These are phyloP conservation scores for Gadopsis bispinosus DNA, from an alignment of 2,797 vertebrate genomes.

Conservation along the genomic window DNA sequence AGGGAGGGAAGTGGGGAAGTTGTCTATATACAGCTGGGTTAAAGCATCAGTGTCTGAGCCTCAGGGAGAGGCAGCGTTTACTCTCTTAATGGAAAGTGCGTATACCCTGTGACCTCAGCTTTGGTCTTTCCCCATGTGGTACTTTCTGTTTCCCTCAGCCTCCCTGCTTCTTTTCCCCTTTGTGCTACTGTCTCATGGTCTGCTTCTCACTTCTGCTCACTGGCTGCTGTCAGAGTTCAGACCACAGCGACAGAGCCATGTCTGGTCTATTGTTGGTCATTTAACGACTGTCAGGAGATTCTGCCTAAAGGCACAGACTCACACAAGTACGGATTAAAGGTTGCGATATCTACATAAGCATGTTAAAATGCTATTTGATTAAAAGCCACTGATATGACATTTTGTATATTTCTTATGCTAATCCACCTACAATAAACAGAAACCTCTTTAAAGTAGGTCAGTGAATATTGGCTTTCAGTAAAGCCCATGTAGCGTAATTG, in stretches of 20 bases:
- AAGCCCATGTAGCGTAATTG: conserved; percentile 29
- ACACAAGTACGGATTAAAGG: background rate
- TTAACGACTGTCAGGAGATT: conserved; percentile 14
- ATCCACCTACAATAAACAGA: conserved; percentile 13
- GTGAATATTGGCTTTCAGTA: conserved; percentile 18
- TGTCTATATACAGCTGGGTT: conserved; percentile 66
- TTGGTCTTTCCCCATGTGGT: conserved; percentile 61
- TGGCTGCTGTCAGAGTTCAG: conserved; percentile 42
- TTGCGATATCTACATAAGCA: background rate
- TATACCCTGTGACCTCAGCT: conserved; percentile 63
- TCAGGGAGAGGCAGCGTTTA: conserved; percentile 61
- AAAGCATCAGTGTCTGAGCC: conserved; percentile 56
- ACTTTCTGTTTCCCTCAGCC: conserved; percentile 64
- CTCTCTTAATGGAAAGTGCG: conserved; percentile 68
- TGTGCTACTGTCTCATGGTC: conserved; percentile 45
- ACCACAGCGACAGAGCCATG: conserved; percentile 16
- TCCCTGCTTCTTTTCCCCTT: conserved; percentile 42
- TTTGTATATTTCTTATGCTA: background rate
- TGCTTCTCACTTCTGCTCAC: conserved; percentile 65
- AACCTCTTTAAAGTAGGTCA: conserved; percentile 6
- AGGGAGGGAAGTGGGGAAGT: conserved; percentile 20
- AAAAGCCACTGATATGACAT: background rate
- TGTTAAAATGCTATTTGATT: conserved; percentile 5
- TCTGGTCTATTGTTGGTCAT: conserved; percentile 22
- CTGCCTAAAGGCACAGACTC: conserved; percentile 12